Evolutionary conservation across 2,113 vertebrate genomes (phyloP).

Genomic region (cat (Felis catus)): F.catus_Fca126_mat1.0 CM031428.1:61603001-61603500

Average conservation of each 20-base stretch:
- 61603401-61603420: neutral
- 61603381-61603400: neutral
- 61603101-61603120: neutral
- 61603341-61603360: neutral
- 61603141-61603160: neutral
- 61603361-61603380: neutral
- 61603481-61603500: neutral
- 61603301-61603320: neutral
- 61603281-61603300: neutral
- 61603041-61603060: neutral
- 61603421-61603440: neutral
- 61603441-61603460: neutral
- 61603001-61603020: neutral
- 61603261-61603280: neutral
- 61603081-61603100: neutral
- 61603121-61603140: neutral
- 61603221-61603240: neutral
- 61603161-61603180: neutral
- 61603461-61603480: neutral
- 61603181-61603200: neutral
- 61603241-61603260: neutral
- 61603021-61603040: too few relatives aligned
- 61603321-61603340: neutral
- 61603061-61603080: neutral
- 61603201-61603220: neutral